Conservation (phyloP, 2,888 invertebrate species). For the Fissipunctia ypsillon region DNA sequence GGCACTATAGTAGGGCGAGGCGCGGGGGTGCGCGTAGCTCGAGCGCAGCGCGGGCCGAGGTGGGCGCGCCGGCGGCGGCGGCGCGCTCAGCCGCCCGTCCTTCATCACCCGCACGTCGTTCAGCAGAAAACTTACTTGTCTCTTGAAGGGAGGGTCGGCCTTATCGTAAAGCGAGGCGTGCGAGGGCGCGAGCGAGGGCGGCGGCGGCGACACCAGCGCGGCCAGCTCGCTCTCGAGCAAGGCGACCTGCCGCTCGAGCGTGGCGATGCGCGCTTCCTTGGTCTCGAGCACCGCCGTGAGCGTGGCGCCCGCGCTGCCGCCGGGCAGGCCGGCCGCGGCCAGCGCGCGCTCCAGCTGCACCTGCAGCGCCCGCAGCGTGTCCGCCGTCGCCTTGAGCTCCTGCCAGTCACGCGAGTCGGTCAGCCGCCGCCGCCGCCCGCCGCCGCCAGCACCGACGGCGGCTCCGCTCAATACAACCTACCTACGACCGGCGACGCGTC, state of each 20-base stretch:
- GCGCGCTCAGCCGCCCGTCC: conserved; percentile 91
- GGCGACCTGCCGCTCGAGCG: conserved; percentile 95
- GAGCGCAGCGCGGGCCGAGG: conserved; percentile 75
- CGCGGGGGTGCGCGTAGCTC: conserved; percentile 72
- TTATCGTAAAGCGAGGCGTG: conserved; percentile 92
- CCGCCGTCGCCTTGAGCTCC: conserved; percentile 96
- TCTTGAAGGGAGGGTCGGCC: conserved; percentile 93
- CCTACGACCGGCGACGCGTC: conserved; percentile 78
- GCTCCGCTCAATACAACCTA: conserved; percentile 78
- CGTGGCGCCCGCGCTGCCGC: conserved; percentile 91
- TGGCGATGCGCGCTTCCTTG: conserved; percentile 96
- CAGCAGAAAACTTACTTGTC: conserved; percentile 96
- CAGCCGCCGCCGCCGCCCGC: conserved; percentile 85
- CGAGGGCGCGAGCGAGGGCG: conserved; percentile 89
- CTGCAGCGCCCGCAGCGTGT: conserved; percentile 95
- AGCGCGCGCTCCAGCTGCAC: conserved; percentile 94
- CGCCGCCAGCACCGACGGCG: conserved; percentile 75
- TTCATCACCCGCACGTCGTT: conserved; percentile 95
- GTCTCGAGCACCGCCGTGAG: conserved; percentile 95
- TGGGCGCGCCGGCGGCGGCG: conserved; percentile 77
- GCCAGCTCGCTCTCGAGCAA: conserved; percentile 94
- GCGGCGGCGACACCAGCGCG: conserved; percentile 87
- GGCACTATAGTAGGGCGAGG: conserved; percentile 82
- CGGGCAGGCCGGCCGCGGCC: conserved; percentile 91
- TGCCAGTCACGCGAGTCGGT: conserved; percentile 88